phyloP scores from a whole-genome alignment of 2,113 vertebrate genomes.

The Bubo scandiacus region DNA sequence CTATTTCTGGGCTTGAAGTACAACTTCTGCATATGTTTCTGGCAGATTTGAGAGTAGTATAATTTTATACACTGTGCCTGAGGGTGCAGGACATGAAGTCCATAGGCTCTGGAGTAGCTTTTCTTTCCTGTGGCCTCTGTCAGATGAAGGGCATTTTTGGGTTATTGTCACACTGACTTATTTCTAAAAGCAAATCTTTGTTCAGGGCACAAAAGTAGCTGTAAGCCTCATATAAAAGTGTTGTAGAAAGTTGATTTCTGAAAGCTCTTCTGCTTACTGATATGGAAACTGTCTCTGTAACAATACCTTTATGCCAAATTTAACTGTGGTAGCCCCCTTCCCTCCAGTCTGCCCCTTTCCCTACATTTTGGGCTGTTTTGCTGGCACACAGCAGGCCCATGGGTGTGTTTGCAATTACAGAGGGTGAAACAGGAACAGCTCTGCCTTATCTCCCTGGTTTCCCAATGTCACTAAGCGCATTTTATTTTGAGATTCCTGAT shows the following conservation, averaged over 20 bases:
- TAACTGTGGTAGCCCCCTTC: not conserved
- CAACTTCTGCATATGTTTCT: not conserved
- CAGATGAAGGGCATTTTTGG: not conserved
- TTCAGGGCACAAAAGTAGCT: not conserved
- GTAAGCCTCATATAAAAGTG: not conserved
- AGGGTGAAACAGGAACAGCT: constrained; percentile 90
- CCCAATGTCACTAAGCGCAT: constrained; percentile 86
- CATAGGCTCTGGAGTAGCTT: not conserved
- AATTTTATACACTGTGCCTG: not conserved
- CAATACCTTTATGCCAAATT: not conserved
- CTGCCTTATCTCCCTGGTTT: constrained; percentile 87
- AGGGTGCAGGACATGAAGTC: not conserved
- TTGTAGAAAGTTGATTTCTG: not conserved
- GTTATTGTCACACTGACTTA: not conserved
- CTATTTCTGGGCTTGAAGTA: not conserved
- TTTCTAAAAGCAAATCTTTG: not conserved
- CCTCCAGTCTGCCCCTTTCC: constrained; percentile 34
- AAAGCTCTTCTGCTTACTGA: not conserved
- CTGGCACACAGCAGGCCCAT: constrained; percentile 72
- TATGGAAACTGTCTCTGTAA: not conserved
- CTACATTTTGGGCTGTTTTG: constrained; percentile 62
- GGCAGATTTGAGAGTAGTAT: not conserved
- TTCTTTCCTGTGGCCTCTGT: not conserved
- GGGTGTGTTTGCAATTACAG: constrained; percentile 80
- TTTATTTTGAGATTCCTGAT: constrained; percentile 99